Evolutionary conservation across 1,140 invertebrate genomes (phyloP).

Genomic region (Anastatus disparis): DNA sequence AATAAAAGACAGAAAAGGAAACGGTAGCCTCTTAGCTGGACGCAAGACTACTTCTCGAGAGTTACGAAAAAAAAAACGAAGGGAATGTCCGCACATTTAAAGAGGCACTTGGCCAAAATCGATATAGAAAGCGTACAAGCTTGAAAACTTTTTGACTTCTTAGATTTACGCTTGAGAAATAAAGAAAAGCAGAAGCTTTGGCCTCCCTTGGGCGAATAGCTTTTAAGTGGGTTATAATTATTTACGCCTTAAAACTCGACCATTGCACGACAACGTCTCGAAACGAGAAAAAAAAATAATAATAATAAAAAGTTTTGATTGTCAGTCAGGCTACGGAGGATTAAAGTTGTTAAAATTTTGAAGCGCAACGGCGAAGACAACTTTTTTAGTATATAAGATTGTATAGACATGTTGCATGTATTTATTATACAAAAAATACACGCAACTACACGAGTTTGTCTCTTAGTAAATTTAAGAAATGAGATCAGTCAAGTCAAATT

Average conservation of each 20-base stretch:
- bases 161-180: no score
- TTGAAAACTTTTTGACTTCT: background rate
- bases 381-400: slow-evolving; percentile 7
- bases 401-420: no score
- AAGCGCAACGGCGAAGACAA: background rate
- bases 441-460: no score
- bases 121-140: slow-evolving; percentile 19
- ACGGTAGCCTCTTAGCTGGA: no score
- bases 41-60: no score
- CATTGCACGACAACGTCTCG: no score
- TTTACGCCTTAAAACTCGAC: slow-evolving; percentile 47
- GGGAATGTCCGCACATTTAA: no score
- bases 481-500: no score
- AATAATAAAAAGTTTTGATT: slow-evolving; percentile 54
- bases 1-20: background rate
- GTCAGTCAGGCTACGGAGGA: slow-evolving; percentile 33
- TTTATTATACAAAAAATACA: no score
- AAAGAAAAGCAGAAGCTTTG: slow-evolving; percentile 32
- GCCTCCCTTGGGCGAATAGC: background rate
- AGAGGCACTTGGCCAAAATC: slow-evolving; percentile 27
- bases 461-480: no score
- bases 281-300: no score
- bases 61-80: slow-evolving; percentile 14
- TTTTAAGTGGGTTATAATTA: slow-evolving; percentile 55
- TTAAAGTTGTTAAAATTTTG: slow-evolving; percentile 33